Evolutionary conservation across 2,113 vertebrate species (phyloP).

Genomic region (Accipiter virgatus): DNA sequence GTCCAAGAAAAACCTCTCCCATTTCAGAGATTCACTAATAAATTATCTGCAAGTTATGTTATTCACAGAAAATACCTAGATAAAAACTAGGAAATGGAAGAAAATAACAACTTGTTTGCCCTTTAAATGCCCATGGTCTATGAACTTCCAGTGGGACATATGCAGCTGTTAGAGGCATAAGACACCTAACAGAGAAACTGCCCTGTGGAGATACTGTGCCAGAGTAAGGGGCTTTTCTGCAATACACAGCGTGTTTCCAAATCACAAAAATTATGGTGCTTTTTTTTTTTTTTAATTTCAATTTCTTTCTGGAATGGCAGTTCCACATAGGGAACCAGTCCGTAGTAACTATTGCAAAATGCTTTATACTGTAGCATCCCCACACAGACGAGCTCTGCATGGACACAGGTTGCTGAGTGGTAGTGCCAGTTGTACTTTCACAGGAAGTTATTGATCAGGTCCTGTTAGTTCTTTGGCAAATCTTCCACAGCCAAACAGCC

Average conservation of each 20-base stretch:
- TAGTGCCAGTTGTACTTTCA: neutral
- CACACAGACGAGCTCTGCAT: neutral
- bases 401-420: neutral
- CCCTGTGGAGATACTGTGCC: too few relatives aligned
- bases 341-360: neutral
- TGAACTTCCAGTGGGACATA: neutral
- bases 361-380: neutral
- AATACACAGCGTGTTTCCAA: neutral
- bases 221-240: neutral
- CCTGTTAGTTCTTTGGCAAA: neutral
- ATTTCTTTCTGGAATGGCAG: neutral
- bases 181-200: neutral
- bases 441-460: neutral
- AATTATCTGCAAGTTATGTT: neutral
- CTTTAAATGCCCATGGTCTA: neutral
- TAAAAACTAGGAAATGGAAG: neutral
- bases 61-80: neutral
- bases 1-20: neutral
- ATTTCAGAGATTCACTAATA: neutral
- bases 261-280: neutral
- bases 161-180: neutral
- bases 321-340: neutral
- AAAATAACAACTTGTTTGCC: neutral
- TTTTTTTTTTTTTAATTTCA: neutral
- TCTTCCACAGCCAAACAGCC: neutral